Base-by-base conservation (phyloP, 2,888 invertebrate species). In the Clistopyga incitator region DNA sequence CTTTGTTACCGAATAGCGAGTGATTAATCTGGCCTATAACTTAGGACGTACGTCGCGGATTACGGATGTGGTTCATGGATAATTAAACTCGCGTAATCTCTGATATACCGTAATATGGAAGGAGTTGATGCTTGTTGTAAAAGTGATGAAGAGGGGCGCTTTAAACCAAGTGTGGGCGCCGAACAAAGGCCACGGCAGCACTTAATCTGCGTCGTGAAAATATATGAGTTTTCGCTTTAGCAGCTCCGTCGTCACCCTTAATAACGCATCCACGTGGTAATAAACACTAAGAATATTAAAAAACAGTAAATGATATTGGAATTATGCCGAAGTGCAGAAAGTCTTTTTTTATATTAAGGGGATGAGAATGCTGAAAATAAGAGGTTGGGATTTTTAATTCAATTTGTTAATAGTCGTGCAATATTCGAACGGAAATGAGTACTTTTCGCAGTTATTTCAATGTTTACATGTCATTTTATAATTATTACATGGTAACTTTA, bases 1-100 rank as follows among this genome's bases (percentile, higher is more conserved):
- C 34, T 10, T 74, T 20, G 13, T 18, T 0, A 18, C 47, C 42
- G 29, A 74, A 71, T 56, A 61, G 25, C 42, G 15, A 50, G 77
- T 70, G 67, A 70, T 80, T 68, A 78, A 77, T 78, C 45, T 15
- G 25, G 50, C 45, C 50, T 52, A 34, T 64, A 80, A 74, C 29
- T n/a, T 15, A 13, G 38, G 47, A 61, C 34, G 23, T 20, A 20
- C 10, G n/a, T 10, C 25, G n/a, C 45, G 20, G 42, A 74, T 34
- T 54, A 50, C 54, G 25, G 59, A 75, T 75, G 75, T 65, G 74
- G 70, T 78, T 74, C 56, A 56, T 42, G 78, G 78, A 65, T 71
- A 75, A 81, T 84, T 71, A 84, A 84, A 78, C 70, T 52, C 25
- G 75, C 64, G 75, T 75, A 84, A 81, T 84, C 84, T 78, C 81